phyloP scores from a whole-genome alignment of 2,113 vertebrate genomes.

The Plectropomus leopardus region DNA sequence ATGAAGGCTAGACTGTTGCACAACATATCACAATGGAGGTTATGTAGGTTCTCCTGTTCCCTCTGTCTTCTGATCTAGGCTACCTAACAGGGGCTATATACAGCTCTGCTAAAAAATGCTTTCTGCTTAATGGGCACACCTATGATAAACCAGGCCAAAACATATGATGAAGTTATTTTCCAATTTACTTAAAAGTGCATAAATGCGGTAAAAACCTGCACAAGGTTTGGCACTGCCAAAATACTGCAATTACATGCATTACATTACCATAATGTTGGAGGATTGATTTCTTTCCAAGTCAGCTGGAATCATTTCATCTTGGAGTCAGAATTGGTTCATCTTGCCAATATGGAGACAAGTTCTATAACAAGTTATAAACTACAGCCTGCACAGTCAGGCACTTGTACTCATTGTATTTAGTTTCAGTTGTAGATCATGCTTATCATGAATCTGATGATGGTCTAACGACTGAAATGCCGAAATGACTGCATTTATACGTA shows the following conservation, averaged over 20 bases:
- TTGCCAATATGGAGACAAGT: constrained; percentile 1
- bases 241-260: neutral
- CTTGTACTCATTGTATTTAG: neutral
- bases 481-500: neutral
- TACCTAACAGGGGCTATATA: neutral
- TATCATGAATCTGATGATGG: neutral
- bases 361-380: neutral
- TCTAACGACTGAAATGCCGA: neutral
- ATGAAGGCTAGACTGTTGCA: constrained; percentile 16
- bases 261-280: neutral
- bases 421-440: neutral
- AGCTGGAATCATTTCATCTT: neutral
- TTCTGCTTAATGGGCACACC: neutral
- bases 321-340: neutral
- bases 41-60: neutral
- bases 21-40: neutral
- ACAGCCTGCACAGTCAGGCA: neutral
- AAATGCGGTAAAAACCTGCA: neutral
- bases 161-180: neutral
- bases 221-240: neutral
- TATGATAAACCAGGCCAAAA: neutral
- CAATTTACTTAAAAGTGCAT: neutral
- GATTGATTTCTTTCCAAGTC: neutral
- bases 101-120: no score
- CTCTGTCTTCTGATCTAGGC: neutral